Evolutionary conservation across 2,888 invertebrate species (phyloP).

Genomic region (Nomada fucata): DNA sequence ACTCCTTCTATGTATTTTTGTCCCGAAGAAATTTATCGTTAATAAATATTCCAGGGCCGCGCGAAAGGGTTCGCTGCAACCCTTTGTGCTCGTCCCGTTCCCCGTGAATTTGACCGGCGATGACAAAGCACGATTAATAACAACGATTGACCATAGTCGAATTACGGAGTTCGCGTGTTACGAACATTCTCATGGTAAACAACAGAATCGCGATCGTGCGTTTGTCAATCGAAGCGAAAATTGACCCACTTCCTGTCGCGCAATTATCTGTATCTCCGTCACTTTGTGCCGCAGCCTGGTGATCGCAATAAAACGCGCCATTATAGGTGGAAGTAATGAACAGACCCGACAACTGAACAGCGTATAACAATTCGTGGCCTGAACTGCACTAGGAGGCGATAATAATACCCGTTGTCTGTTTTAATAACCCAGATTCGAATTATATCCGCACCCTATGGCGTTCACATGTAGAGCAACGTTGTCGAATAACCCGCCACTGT

Average conservation of each 20-base stretch:
- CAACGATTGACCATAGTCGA: constrained; percentile 38
- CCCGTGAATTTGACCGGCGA: not conserved
- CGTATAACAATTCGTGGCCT: constrained; percentile 20
- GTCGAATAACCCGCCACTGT: too few relatives aligned
- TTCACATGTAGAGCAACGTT: too few relatives aligned
- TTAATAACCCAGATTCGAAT: not conserved
- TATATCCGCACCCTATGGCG: not conserved
- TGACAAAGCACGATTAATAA: constrained; percentile 45
- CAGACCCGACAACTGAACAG: constrained; percentile 17
- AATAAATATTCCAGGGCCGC: not conserved
- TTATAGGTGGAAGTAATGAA: constrained; percentile 33
- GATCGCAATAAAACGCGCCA: constrained; percentile 47
- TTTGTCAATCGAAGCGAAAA: constrained; percentile 53
- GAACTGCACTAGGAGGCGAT: not conserved
- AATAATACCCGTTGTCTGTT: not conserved
- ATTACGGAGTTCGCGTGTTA: constrained; percentile 36
- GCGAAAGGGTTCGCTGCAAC: not conserved
- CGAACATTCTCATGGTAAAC: constrained; percentile 27
- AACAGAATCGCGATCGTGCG: constrained; percentile 30
- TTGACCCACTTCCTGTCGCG: constrained; percentile 48
- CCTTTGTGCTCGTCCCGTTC: not conserved
- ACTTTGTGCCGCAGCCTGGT: constrained; percentile 34
- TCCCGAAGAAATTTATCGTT: not conserved
- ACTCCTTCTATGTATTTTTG: not conserved
- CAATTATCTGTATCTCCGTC: constrained; percentile 50